Evolutionary conservation across 1,140 invertebrate species (phyloP).

Genomic region (Bombus pyrosoma): DNA sequence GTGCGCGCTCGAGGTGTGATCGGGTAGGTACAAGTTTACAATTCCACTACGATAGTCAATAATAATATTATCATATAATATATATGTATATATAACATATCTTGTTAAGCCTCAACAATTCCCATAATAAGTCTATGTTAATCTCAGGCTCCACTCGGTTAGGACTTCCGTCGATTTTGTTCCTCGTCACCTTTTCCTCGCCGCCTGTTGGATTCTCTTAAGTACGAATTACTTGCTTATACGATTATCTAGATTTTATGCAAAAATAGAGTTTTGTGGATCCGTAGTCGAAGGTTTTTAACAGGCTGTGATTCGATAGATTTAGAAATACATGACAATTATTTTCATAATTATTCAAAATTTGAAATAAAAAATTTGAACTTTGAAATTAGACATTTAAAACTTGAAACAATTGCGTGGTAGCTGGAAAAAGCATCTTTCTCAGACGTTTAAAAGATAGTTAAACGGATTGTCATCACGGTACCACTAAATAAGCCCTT

Average conservation of each 20-base stretch:
- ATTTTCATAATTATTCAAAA: not conserved
- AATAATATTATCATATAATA: constrained; percentile 60
- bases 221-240: not conserved
- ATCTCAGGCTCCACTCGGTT: constrained; percentile 9
- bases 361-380: not conserved
- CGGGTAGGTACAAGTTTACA: constrained; percentile 68
- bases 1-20: constrained; percentile 21
- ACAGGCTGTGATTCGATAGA: not conserved
- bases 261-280: constrained; percentile 18
- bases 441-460: not conserved
- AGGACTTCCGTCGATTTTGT: constrained; percentile 7
- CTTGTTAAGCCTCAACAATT: constrained; percentile 77
- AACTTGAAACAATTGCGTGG: not conserved
- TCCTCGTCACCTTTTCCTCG: not conserved
- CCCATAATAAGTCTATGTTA: constrained; percentile 73
- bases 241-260: not conserved
- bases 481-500: not conserved
- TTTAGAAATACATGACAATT: not conserved
- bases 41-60: constrained; percentile 71
- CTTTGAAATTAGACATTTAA: no score
- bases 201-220: not conserved
- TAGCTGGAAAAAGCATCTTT: not conserved
- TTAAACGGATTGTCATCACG: constrained; percentile 1
- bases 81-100: constrained; percentile 67
- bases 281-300: not conserved